A percentile compares a stretch with the other conserved stretches of the same genome.
Evolutionary conservation across 2,113 vertebrate species (phyloP).

Genomic region (Cettia cetti): DNA sequence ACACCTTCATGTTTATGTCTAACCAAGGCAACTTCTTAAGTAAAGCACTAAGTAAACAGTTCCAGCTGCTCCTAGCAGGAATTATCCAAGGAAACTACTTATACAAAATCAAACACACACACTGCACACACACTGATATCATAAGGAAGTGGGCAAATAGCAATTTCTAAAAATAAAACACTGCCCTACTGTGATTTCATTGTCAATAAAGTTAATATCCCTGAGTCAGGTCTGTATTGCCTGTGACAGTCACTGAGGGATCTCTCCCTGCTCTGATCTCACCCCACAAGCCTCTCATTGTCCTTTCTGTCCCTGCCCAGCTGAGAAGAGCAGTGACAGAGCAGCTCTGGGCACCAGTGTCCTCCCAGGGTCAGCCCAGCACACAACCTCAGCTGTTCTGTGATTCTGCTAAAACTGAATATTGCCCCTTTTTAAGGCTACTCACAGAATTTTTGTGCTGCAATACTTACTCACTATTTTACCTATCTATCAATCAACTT

Average conservation of each 20-base stretch:
- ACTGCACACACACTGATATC: not conserved
- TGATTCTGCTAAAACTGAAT: not conserved
- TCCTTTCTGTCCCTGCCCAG: not conserved
- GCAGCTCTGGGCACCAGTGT: not conserved
- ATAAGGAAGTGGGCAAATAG: not conserved
- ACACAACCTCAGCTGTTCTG: not conserved
- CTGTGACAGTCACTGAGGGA: not conserved
- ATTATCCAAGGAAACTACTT: not conserved
- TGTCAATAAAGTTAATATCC: not conserved
- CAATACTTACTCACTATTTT: not conserved
- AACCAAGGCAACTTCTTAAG: not conserved
- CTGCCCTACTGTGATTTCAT: not conserved
- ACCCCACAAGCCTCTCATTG: not conserved
- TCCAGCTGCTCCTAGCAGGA: not conserved
- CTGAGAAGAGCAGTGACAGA: not conserved
- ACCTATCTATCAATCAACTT: not conserved
- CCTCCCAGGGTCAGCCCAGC: not conserved
- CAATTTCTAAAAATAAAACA: not conserved
- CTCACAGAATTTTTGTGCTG: not conserved
- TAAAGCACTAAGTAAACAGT: rapidly evolving
- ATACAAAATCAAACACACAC: not conserved
- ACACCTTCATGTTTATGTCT: rapidly evolving
- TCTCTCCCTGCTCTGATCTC: not conserved
- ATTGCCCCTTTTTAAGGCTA: not conserved
- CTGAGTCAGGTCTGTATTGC: rapidly evolving